Evolutionary conservation across 1,140 invertebrate genomes (phyloP), one percentile per base, ranked within the genome.

Genomic region (Dysdera silvatica): DNA sequence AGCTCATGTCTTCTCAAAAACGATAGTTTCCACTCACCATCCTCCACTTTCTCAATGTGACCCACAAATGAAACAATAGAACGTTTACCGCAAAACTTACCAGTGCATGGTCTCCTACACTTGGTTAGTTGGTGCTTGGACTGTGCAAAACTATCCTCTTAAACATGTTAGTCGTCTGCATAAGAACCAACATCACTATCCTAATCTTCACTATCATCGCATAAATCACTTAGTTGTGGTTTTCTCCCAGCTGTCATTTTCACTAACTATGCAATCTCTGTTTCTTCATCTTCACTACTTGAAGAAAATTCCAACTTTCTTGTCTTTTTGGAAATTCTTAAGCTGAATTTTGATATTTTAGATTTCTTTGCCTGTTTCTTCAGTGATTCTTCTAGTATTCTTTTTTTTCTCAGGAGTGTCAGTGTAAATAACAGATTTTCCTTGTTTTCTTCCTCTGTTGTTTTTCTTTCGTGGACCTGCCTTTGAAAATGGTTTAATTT

Each of bases 351-450:
- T 8, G 23, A 20, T 49, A 49, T 20, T 20, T 49, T 49, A 29
- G 0, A 16, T 49, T 49, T 31, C 29, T 31, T 16, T n/a, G 14
- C 26, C 32, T 29, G 26, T 49, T 49, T 31, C 29, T 49, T 49
- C 4, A n/a, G 32, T 28, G 48, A 16, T 18, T 31, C 12, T 49
- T 49, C 29, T 18, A 16, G n/a, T 3, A 28, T 31, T 31, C 16
- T 49, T 31, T 31, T 51, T 4, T 29, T 51, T 51, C 32, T 51
- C 48, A 26, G 26, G 48, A 29, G 28, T 51, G 48, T 51, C 48
- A n/a, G 48, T 51, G n/a, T 51, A 51, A 2, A 29, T 51, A 26
- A 16, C 48, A 4, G 26, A 51, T 51, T 29, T 4, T 51, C n/a
- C n/a, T n/a, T n/a, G n/a, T n/a, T n/a, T n/a, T 31, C 48, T 51